Conservation (phyloP, 2,888 invertebrate species). For the Glomeris marginata region DNA sequence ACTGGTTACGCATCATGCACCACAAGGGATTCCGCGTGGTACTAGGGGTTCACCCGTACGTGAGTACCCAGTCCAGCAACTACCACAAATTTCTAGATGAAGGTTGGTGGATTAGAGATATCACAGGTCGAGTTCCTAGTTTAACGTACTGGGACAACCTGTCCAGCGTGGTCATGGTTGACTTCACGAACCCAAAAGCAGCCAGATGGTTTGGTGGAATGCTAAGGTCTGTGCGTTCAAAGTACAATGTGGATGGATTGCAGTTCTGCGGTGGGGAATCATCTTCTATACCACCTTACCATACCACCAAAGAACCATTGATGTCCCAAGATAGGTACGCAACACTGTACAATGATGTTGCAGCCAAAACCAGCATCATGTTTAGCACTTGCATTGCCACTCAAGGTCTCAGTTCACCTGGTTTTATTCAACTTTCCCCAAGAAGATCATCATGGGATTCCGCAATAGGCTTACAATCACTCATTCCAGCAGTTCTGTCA, state of each 20-base stretch:
- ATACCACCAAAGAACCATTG: slow-evolving; percentile 47
- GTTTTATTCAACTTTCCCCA: slow-evolving; percentile 66
- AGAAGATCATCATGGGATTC: slow-evolving; percentile 72
- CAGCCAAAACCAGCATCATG: slow-evolving; percentile 31
- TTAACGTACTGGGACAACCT: slow-evolving; percentile 65
- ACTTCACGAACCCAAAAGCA: slow-evolving; percentile 68
- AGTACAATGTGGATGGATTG: slow-evolving; percentile 69
- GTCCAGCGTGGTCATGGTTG: slow-evolving; percentile 63
- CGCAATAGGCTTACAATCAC: slow-evolving; percentile 46
- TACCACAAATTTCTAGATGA: slow-evolving; percentile 64
- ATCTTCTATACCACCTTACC: slow-evolving; percentile 72
- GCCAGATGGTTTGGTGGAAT: slow-evolving; percentile 63
- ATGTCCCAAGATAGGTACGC: slow-evolving; percentile 72
- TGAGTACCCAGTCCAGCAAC: slow-evolving; percentile 61
- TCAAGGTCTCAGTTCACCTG: slow-evolving; percentile 61
- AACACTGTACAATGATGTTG: slow-evolving; percentile 25
- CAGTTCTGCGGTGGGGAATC: slow-evolving; percentile 69
- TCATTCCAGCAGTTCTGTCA: slow-evolving; percentile 73
- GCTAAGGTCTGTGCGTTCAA: slow-evolving; percentile 49
- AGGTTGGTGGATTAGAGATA: slow-evolving; percentile 59
- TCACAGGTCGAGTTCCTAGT: slow-evolving; percentile 47
- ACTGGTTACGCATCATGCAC: slow-evolving; percentile 62
- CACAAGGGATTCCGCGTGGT: slow-evolving; percentile 73
- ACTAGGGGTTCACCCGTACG: slow-evolving; percentile 78
- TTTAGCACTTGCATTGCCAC: slow-evolving; percentile 74